Evolutionary conservation across 2,888 invertebrate genomes (phyloP), one percentile per base, ranked within the genome.

Genomic region (Anagyrus pseudococci): DNA sequence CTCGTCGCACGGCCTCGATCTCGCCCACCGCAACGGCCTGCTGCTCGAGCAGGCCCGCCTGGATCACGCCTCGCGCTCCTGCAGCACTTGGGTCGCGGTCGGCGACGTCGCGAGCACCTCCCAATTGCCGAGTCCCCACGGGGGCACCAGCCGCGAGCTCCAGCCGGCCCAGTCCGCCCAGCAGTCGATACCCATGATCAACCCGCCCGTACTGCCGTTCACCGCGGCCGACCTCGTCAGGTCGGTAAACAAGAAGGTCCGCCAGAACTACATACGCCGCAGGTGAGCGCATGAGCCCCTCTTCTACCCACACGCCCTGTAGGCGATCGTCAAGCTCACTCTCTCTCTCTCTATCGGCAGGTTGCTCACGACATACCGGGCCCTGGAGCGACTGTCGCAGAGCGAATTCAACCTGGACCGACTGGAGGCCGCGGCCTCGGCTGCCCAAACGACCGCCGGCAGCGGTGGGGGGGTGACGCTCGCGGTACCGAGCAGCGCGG

Each of bases 41-140:
- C 74, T 86, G 52, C 71, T 86, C 60, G 85, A 86, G 68, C 85
- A 86, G 64, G 83, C 85, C 2, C 82, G 87, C 52, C 80, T 89
- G 65, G 88, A 88, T 59, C 84, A 85, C 61, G 83, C 85, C 20
- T 87, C 85, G 10, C 84, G 93, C 3, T 92, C 92, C 0, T 92
- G 93, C 80, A 92, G 92, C 68, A 93, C 93, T 0, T 93, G 93
- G 93, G 93, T 93, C 0, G 93, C 89, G 68, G 92, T 93, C 2
- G 93, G 93, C 0, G 89, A 90, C 75, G 83, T 88, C 25, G 86
- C 86, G 1, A 87, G 88, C 55, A 91, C 91, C 0, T 92, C 92
- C 0, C 92, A 93, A 77, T 79, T 93, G 69, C 93, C 93, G 1
- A 93, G 93, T 1, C 93, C 93, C 0, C 93, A 93, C 75, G 88